phyloP scores from a whole-genome alignment of 2,113 vertebrate species.

The Pollachius pollachius region DNA sequence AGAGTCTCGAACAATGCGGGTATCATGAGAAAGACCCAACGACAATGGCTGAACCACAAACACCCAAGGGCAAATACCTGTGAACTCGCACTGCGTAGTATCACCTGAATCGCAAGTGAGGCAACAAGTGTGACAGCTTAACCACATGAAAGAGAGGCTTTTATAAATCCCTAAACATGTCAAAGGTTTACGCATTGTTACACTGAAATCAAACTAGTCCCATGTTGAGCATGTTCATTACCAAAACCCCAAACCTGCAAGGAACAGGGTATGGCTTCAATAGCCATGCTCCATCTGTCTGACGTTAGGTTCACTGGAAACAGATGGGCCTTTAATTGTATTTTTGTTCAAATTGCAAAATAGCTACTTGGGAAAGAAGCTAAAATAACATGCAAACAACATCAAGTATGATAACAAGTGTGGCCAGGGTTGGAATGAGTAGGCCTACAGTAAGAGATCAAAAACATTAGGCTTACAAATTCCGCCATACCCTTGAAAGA shows the following conservation, averaged over 20 bases:
- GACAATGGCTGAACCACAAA: conserved; percentile 19
- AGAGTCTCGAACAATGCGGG: too few relatives aligned
- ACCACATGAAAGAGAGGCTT: conserved; percentile 56
- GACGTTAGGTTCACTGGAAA: conserved; percentile 91
- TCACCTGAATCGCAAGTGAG: conserved; percentile 30
- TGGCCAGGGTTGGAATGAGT: conserved; percentile 85
- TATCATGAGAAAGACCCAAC: background rate
- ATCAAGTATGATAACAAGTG: conserved; percentile 97
- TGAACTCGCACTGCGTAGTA: conserved; percentile 3
- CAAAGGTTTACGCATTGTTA: conserved; percentile 45
- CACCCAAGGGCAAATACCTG: conserved; percentile 7
- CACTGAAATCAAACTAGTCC: conserved; percentile 59
- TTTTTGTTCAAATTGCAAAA: conserved; percentile 99
- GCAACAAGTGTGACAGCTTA: conserved; percentile 49
- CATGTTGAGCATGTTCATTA: conserved; percentile 71
- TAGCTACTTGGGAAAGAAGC: conserved; percentile 97
- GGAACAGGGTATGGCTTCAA: conserved; percentile 88
- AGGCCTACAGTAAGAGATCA: conserved; percentile 80
- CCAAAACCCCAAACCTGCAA: conserved; percentile 75
- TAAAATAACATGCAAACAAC: conserved; percentile 99
- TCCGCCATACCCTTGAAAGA: conserved; percentile 83
- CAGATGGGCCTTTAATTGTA: conserved; percentile 98
- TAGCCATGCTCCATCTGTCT: conserved; percentile 87
- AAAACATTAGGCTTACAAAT: conserved; percentile 83
- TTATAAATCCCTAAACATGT: conserved; percentile 34